Percentiles rank a stretch among this genome's conserved stretches.
phyloP scores from a whole-genome alignment of 1,140 invertebrate genomes.

The Pseudobourletiella spinata region DNA sequence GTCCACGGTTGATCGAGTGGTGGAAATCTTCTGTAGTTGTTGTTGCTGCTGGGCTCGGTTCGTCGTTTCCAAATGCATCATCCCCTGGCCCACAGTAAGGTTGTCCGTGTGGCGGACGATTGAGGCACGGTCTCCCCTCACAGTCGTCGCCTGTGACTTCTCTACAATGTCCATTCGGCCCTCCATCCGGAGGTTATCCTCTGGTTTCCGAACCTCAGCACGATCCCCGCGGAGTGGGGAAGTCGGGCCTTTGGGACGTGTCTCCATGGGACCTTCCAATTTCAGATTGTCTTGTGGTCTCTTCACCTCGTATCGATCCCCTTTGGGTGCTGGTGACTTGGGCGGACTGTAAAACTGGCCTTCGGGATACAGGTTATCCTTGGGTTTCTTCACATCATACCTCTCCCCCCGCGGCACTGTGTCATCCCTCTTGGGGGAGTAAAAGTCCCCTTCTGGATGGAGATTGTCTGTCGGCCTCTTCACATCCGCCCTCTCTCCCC shows the following conservation, averaged over 20 bases:
- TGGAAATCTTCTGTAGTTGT: neutral
- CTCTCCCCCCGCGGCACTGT: conserved; percentile 6
- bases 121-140: conserved; percentile 40
- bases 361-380: conserved; percentile 53
- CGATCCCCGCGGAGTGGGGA: conserved; percentile 21
- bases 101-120: conserved; percentile 48
- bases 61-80: conserved; percentile 32
- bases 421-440: conserved; percentile 42
- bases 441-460: conserved; percentile 43
- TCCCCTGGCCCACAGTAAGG: conserved; percentile 38
- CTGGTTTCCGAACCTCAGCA: neutral
- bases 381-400: conserved; percentile 6
- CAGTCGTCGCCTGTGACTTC: conserved; percentile 20
- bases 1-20: neutral
- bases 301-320: conserved; percentile 44
- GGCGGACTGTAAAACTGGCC: conserved; percentile 45
- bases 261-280: conserved; percentile 45
- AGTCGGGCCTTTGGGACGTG: conserved; percentile 25
- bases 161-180: conserved; percentile 13
- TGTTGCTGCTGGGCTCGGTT: neutral
- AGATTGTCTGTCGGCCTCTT: conserved; percentile 36
- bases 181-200: neutral
- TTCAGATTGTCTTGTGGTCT: conserved; percentile 52
- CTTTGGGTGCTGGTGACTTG: conserved; percentile 33
- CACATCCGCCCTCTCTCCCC: conserved; percentile 31